A percentile compares a stretch with the other conserved stretches of the same genome.
Evolutionary conservation across 1,140 invertebrate genomes (phyloP).

Genomic region (Druon quercuslanigerum): DNA sequence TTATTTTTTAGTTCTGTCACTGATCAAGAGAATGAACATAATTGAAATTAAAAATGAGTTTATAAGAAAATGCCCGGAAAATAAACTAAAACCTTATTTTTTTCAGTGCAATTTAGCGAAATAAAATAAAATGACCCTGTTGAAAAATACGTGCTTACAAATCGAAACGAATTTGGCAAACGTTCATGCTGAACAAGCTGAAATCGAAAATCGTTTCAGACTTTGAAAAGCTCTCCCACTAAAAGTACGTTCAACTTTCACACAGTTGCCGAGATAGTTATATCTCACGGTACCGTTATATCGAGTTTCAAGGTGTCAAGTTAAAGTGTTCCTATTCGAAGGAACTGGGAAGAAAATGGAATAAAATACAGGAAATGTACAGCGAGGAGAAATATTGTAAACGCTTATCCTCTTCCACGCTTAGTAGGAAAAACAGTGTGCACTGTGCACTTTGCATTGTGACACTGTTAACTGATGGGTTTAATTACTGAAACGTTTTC

Average conservation of each 20-base stretch:
- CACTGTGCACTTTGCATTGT: conserved; percentile 30
- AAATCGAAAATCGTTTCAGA: conserved; percentile 18
- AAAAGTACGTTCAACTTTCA: not conserved
- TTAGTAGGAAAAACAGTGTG: not conserved
- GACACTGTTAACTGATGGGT: conserved; percentile 56
- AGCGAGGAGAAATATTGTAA: conserved; percentile 42
- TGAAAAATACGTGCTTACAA: not conserved
- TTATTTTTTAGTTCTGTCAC: too few relatives aligned
- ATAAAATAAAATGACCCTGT: too few relatives aligned
- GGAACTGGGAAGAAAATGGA: conserved; percentile 42
- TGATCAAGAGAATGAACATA: too few relatives aligned
- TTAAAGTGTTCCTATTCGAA: conserved; percentile 34
- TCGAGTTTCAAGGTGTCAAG: conserved; percentile 1
- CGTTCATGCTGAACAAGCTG: not conserved
- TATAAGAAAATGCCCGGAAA: too few relatives aligned
- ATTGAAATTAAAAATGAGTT: too few relatives aligned
- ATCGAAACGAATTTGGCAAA: not conserved
- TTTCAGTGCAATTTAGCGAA: too few relatives aligned
- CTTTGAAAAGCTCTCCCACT: conserved; percentile 19
- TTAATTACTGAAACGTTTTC: conserved; percentile 60
- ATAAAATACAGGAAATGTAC: conserved; percentile 37
- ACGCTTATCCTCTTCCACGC: conserved; percentile 35
- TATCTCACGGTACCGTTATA: not conserved
- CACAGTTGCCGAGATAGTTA: conserved; percentile 15
- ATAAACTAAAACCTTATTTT: too few relatives aligned